These are phyloP conservation scores for Heliothis virescens DNA, from an alignment of 1,140 invertebrate genomes.

Conservation along the genomic window DNA sequence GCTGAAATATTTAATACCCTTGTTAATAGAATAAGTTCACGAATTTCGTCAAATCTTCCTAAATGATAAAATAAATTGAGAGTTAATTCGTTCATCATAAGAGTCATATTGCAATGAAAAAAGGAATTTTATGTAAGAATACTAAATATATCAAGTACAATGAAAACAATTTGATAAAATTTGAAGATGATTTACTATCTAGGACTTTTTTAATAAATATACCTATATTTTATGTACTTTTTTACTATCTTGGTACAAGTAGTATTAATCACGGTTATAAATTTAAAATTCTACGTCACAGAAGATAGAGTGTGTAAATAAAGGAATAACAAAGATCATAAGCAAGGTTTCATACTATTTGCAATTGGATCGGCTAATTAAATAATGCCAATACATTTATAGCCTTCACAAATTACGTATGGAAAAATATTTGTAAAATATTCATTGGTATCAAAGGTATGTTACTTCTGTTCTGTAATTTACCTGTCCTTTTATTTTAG, in stretches of 20 bases:
- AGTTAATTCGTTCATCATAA: no score
- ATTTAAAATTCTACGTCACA: constrained; percentile 63
- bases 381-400: constrained; percentile 49
- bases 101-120: no score
- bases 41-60: no score
- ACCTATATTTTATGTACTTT: no score
- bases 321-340: constrained; percentile 52
- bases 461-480: neutral
- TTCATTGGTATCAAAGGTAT: neutral
- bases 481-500: neutral
- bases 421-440: constrained; percentile 16
- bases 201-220: constrained; percentile 4
- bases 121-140: neutral
- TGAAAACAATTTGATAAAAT: constrained; percentile 4
- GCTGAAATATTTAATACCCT: constrained; percentile 62
- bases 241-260: constrained; percentile 11
- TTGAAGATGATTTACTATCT: constrained; percentile 20
- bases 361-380: constrained; percentile 44
- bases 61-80: no score
- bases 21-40: no score
- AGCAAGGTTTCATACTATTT: constrained; percentile 63
- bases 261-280: constrained; percentile 55
- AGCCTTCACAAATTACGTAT: constrained; percentile 44
- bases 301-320: constrained; percentile 61
- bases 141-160: neutral